phyloP scores from a whole-genome alignment of 2,113 vertebrate species.

The Leucoraja erinaceus region DNA sequence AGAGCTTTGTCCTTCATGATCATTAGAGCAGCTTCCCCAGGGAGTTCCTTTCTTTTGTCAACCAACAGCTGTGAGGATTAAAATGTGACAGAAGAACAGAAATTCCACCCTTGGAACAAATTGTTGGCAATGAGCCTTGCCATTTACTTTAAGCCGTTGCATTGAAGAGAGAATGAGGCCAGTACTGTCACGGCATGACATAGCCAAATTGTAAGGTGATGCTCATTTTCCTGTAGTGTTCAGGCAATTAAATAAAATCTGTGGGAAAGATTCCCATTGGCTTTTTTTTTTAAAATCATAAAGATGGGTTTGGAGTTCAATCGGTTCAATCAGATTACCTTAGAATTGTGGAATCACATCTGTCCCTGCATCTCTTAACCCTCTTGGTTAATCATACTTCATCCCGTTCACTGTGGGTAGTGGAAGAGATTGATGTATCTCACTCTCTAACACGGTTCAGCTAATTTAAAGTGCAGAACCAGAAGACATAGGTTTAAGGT shows the following conservation, averaged over 20 bases:
- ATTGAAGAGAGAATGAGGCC: background rate
- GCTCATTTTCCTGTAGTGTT: background rate
- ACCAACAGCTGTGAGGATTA: background rate
- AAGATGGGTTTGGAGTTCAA: background rate
- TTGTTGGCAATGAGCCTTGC: background rate
- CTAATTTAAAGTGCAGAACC: background rate
- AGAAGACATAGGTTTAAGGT: too few species aligned
- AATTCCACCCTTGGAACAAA: background rate
- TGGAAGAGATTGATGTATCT: background rate
- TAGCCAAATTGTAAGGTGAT: background rate
- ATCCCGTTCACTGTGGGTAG: background rate
- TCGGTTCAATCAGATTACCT: background rate
- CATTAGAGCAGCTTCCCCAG: constrained; percentile 11
- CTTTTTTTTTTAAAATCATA: background rate
- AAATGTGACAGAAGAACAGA: background rate
- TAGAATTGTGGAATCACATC: background rate
- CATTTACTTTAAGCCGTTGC: background rate
- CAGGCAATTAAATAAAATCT: background rate
- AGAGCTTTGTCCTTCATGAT: background rate
- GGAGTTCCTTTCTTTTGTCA: background rate
- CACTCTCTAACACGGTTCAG: background rate
- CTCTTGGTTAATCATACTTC: background rate
- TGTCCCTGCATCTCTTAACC: too few species aligned
- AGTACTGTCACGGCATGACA: background rate
- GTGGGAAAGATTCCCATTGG: background rate